Percentiles rank a stretch among this genome's conserved stretches.
These are phyloP conservation scores for Pituophis catenifer DNA, from an alignment of 2,113 vertebrate genomes.

Conservation along the genomic window DNA sequence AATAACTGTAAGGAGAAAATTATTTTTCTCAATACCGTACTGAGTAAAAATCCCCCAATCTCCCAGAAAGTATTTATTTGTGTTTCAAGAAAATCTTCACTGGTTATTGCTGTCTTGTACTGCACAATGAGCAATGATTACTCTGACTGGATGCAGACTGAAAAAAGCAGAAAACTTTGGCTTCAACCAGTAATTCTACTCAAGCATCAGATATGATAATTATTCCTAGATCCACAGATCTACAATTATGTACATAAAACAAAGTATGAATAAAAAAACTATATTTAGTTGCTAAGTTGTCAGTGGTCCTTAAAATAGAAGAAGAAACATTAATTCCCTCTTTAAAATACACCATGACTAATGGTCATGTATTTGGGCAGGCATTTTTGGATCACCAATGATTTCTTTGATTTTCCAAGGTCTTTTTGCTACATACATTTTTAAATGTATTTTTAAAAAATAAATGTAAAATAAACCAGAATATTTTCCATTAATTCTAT, in stretches of 20 bases:
- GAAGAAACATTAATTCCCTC: background rate
- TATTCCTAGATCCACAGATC: background rate
- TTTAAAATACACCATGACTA: background rate
- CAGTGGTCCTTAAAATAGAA: background rate
- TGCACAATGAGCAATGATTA: background rate
- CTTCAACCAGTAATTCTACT: background rate
- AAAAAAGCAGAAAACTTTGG: background rate
- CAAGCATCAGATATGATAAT: background rate
- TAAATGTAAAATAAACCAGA: constrained; percentile 25
- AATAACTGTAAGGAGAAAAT: background rate
- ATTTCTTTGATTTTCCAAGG: background rate
- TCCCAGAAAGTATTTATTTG: background rate
- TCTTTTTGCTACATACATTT: background rate
- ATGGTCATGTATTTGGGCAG: background rate
- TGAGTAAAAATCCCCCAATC: background rate
- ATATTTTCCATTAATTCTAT: background rate
- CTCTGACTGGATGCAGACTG: background rate
- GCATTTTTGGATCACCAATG: background rate
- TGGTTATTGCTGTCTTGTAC: background rate
- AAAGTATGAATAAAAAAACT: background rate
- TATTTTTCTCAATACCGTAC: background rate
- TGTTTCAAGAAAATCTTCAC: background rate
- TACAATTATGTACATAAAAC: background rate
- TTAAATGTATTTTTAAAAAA: background rate
- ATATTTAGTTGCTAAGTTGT: background rate